Conservation (phyloP, 2,888 invertebrate species). For the Drosophila nigricruria region DNA sequence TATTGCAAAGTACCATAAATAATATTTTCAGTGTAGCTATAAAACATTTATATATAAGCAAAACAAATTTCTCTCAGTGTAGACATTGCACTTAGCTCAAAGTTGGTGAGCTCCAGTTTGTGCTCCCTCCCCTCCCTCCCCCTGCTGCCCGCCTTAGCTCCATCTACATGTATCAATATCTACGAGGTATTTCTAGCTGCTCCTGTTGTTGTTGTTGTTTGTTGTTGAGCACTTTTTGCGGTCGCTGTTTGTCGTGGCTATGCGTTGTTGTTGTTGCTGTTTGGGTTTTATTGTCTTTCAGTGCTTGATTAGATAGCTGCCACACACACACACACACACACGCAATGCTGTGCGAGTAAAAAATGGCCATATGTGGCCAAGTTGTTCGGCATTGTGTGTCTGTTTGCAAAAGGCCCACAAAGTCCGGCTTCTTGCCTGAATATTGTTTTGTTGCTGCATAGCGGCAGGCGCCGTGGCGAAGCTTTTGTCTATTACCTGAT, state of each 20-base stretch:
- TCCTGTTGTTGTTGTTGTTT: conserved; percentile 30
- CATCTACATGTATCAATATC: conserved; percentile 51
- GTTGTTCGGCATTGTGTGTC: conserved; percentile 65
- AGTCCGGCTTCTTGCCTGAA: conserved; percentile 23
- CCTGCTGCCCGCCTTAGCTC: conserved; percentile 1
- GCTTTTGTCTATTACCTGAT: conserved; percentile 66
- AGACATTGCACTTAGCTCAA: conserved; percentile 49
- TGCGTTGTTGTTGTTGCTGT: conserved; percentile 25
- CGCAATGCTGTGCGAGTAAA: conserved; percentile 60
- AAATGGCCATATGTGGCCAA: conserved; percentile 81
- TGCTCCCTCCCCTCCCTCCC: not conserved
- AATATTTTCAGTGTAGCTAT: not conserved
- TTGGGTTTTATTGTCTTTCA: conserved; percentile 74
- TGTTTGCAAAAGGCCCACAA: conserved; percentile 47
- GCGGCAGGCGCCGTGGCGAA: conserved; percentile 58
- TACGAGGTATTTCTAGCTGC: conserved; percentile 36
- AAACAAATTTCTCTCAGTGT: conserved; percentile 25
- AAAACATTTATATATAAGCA: not conserved
- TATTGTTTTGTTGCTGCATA: conserved; percentile 57
- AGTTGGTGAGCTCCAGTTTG: conserved; percentile 36
- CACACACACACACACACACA: conserved; percentile 37
- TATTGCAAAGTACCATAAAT: not conserved
- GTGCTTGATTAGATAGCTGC: conserved; percentile 81
- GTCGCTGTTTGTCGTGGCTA: conserved; percentile 69
- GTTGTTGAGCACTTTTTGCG: conserved; percentile 60